Conservation (phyloP, 2,113 vertebrate species). For the Plestiodon gilberti region DNA sequence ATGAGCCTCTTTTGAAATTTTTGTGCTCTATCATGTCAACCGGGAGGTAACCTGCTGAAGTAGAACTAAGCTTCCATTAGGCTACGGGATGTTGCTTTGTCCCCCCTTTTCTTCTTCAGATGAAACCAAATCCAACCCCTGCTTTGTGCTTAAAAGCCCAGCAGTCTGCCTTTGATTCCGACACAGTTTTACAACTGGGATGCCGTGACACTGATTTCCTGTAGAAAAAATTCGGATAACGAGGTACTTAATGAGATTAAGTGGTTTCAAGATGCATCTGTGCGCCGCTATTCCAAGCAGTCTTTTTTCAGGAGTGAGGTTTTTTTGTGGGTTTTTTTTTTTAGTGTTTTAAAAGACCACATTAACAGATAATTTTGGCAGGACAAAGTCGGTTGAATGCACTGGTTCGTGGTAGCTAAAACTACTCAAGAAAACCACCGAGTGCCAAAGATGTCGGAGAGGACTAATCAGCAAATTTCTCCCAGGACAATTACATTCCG, state of each 20-base stretch:
- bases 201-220: neutral
- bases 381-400: neutral
- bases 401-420: neutral
- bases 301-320: neutral
- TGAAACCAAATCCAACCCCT: neutral
- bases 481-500: neutral
- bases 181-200: neutral
- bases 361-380: neutral
- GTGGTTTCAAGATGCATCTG: neutral
- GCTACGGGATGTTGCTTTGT: neutral
- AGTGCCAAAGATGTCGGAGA: too few relatives aligned
- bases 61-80: neutral
- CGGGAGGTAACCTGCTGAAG: neutral
- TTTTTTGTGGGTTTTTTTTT: neutral
- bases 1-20: neutral
- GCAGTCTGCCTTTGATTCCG: neutral
- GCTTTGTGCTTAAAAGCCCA: neutral
- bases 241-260: neutral
- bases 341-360: neutral
- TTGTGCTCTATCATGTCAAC: neutral
- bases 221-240: neutral
- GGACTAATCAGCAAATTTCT: neutral
- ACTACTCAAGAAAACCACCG: neutral
- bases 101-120: neutral
- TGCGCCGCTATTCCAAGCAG: neutral